Base-by-base conservation (phyloP, 2,113 vertebrate genomes). In the Callionymus lyra region DNA sequence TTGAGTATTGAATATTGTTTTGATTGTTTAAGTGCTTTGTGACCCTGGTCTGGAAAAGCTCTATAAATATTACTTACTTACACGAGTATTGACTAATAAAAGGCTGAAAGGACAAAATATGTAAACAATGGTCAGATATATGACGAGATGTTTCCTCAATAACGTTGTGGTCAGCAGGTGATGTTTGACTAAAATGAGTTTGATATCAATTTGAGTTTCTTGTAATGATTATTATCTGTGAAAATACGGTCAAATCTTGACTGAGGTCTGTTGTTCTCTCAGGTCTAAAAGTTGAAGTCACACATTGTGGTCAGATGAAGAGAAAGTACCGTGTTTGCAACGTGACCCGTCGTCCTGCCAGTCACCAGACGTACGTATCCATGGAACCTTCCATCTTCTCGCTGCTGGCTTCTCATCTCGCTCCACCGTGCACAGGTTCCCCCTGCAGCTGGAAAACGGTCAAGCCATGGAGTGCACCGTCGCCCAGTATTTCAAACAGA, bases 391-490 rank as follows among this genome's bases (percentile, higher is more conserved):
- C 5, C 6, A 31, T 44, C 41, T 3, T 2, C 19, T 14, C 1
- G 2, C 10, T 12, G 15, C 9, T 34, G 13, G 34, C n/a, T 47
- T 31, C n/a, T 34, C 11, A 6, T 59, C 48, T 31, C n/a, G n/a
- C n/a, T n/a, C n/a, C n/a, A n/a, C n/a, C n/a, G 3, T 45, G 27
- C 66, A 6, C 75, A 98, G 95, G 73, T 99, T 99, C 74, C 95
- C 95, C 45, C 74, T 99, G 67, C 95, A 99, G 86, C 81, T 99
- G 53, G 95, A 99, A 84, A 99, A 98, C 19, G 95, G 95, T 50
- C 95, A 98, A 70, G 94, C 95, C 44, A 96, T 99, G 93, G 95
- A 99, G 82, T 99, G 95, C 68, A 99, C 95, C 31, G 94, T 99
- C 53, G 94, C 95, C 51, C 95, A 99, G 63, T 99, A 99, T 76